Conservation (phyloP, 2,113 vertebrate genomes). For the Oncorhynchus mykiss region DNA sequence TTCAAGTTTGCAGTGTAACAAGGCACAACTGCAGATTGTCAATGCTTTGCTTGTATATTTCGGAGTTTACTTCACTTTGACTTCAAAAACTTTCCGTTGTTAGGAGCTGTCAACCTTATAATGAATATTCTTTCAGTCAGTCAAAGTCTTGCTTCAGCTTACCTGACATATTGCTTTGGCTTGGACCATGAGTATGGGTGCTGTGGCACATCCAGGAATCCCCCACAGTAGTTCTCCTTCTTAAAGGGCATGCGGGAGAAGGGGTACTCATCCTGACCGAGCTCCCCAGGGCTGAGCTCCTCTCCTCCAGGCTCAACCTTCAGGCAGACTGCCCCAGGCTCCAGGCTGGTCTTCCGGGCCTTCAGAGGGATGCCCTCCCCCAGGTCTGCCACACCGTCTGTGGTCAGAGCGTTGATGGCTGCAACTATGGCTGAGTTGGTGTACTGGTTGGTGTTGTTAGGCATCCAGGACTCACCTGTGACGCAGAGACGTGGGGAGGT, state of each 20-base stretch:
- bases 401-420: slow-evolving; percentile 95
- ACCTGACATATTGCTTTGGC: slow-evolving; percentile 93
- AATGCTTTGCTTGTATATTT: background rate
- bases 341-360: slow-evolving; percentile 84
- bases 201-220: slow-evolving; percentile 91
- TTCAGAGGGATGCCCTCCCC: slow-evolving; percentile 90
- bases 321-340: slow-evolving; percentile 79
- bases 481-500: slow-evolving; percentile 88
- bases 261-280: slow-evolving; percentile 81
- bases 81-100: no score
- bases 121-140: background rate
- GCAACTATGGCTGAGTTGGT: slow-evolving; percentile 96
- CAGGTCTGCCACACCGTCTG: slow-evolving; percentile 85
- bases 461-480: slow-evolving; percentile 88
- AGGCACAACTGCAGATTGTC: background rate
- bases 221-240: slow-evolving; percentile 86
- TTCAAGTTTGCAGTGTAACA: background rate
- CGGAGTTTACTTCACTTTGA: no score
- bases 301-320: slow-evolving; percentile 88
- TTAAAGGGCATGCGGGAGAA: slow-evolving; percentile 79
- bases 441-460: slow-evolving; percentile 92
- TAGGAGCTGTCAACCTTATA: background rate
- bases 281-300: slow-evolving; percentile 75
- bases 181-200: slow-evolving; percentile 89
- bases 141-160: slow-evolving; percentile 35